Base-by-base conservation (phyloP, 1,140 invertebrate genomes). In the Diorhabda carinulata region DNA sequence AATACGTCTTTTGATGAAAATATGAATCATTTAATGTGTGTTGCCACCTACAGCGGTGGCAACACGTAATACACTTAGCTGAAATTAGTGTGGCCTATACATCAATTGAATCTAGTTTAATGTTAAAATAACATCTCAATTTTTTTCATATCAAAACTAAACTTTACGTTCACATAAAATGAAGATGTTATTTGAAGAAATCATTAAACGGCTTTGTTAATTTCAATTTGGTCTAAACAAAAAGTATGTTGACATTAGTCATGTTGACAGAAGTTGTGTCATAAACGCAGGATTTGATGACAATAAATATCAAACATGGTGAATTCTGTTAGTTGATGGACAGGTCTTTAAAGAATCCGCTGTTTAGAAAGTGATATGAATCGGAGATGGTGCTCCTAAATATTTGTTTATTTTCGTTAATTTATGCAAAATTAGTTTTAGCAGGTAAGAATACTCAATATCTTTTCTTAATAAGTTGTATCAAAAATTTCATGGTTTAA, bases 401-500 rank as follows among this genome's bases (percentile, higher is more conserved):
- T 69, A 67, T 74, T 68, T 71, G 59, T 72, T 74, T 74, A 72
- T 70, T 72, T 72, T 72, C 72, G 66, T 74, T 69, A 59, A 43
- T 68, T 65, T 52, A 59, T 8, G 45, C 65, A 9, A 47, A 66
- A 25, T 61, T 72, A 41, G 57, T 62, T 57, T 70, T 59, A 59
- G 43, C 65, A 72, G 67, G 72, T 71, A 67, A 60, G 67, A 59
- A 56, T 42, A 56, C 5, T 61, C 0, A 4, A 42, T 60, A n/a
- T 3, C 8, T 70, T 6, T 3, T 41, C 40, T 47, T 40, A 58
- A 52, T 6, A 44, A 9, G 41, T 57, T 59, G 64, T 43, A 64
- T 9, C 10, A 44, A 10, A n/a, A 52, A 6, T 57, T 41, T 60
- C 57, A 40, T 57, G 40, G 5, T 10, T 58, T 40, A 56, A 52